Conservation (phyloP, 2,888 invertebrate species). For the Cryptosula pallasiana region DNA sequence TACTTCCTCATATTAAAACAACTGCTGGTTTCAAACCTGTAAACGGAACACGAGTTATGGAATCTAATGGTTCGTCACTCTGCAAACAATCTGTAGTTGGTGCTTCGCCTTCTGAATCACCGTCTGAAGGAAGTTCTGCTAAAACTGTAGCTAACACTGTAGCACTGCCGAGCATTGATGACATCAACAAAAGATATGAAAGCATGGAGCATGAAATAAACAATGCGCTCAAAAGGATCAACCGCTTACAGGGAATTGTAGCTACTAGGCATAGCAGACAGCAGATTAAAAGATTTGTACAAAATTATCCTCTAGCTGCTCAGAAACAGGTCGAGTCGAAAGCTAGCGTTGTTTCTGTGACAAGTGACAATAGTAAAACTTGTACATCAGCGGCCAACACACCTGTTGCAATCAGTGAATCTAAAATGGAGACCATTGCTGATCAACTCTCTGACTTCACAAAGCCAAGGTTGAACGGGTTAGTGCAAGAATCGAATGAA, state of each 20-base stretch:
- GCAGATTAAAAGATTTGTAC: slow-evolving; percentile 72
- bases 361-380: neutral
- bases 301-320: slow-evolving; percentile 38
- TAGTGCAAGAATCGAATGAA: too few species aligned
- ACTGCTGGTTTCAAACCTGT: neutral
- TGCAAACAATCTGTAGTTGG: neutral
- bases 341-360: neutral
- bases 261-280: slow-evolving; percentile 73
- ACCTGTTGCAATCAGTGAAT: neutral
- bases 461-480: neutral
- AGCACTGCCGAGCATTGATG: neutral
- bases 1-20: neutral
- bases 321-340: neutral
- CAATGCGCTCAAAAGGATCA: slow-evolving; percentile 55
- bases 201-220: neutral
- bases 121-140: neutral
- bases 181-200: neutral
- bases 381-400: too few species aligned
- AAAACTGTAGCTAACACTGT: too few species aligned
- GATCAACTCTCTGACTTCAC: neutral
- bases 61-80: neutral
- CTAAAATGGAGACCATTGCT: neutral
- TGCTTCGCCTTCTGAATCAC: neutral
- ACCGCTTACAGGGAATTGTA: slow-evolving; percentile 70
- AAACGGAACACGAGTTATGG: neutral